Conservation (phyloP, 30 jellyfish, hydroid and myxozoan genomes). For the Sanderia malayensis region DNA sequence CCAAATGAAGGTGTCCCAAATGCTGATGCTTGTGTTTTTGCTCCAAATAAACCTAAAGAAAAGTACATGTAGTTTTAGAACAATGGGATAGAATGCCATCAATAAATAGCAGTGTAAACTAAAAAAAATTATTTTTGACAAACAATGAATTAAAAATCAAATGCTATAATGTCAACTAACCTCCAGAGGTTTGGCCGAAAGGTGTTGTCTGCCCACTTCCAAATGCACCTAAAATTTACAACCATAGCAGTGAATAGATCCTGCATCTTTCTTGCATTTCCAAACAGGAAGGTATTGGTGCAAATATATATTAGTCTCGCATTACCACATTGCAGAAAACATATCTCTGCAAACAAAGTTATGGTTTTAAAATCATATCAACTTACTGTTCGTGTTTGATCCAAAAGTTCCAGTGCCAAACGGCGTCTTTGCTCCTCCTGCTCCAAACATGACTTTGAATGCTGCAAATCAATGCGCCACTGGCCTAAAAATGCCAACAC, state of each 20-base stretch:
- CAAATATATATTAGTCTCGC: no score
- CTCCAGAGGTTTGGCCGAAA: conserved; percentile 66
- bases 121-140: no score
- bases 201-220: conserved; percentile 72
- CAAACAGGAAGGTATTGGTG: no score
- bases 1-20: conserved; percentile 95
- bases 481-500: not conserved
- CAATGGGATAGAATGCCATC: no score
- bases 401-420: conserved; percentile 94
- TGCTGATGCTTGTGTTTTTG: conserved; percentile 83
- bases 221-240: conserved; percentile 61
- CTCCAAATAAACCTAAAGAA: conserved; percentile 78
- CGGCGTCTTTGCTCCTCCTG: conserved; percentile 80
- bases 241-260: no score
- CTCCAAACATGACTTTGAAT: conserved; percentile 87
- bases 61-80: no score
- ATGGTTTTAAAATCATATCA: no score
- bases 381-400: conserved; percentile 43
- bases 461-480: not conserved
- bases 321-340: no score
- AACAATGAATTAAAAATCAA: no score
- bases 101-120: no score
- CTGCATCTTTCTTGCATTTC: no score
- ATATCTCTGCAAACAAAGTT: no score
- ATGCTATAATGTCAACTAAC: conserved; percentile 4